Evolutionary conservation across 2,797 vertebrate species (phyloP).

Genomic region (Sebastes wilsoni): DNA sequence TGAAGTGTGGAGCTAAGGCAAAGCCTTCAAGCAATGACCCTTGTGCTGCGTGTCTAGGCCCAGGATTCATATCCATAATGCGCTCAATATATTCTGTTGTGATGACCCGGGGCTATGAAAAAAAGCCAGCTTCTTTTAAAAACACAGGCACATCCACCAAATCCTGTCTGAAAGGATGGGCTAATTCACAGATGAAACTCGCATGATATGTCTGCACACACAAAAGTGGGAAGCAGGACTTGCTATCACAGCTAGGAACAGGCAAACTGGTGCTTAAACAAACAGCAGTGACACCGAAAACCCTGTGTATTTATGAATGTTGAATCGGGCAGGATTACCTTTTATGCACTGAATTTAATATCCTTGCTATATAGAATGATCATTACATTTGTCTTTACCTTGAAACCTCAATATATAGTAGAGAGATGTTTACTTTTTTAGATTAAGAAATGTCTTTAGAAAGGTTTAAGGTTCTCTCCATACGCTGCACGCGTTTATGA

Average conservation of each 20-base stretch:
- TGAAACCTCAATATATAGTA: constrained; percentile 32
- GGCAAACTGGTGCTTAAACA: constrained; percentile 49
- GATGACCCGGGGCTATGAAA: constrained; percentile 80
- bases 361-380: constrained; percentile 18
- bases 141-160: constrained; percentile 78
- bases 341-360: constrained; percentile 38
- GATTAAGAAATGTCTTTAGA: constrained; percentile 37
- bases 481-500: constrained; percentile 35
- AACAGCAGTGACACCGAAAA: constrained; percentile 32
- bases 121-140: constrained; percentile 76
- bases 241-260: constrained; percentile 37
- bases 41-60: constrained; percentile 77
- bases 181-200: constrained; percentile 80
- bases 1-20: constrained; percentile 79
- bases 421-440: constrained; percentile 7
- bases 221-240: constrained; percentile 41
- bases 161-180: constrained; percentile 80
- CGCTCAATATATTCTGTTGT: constrained; percentile 86
- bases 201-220: constrained; percentile 73
- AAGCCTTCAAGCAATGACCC: constrained; percentile 83
- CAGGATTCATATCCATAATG: constrained; percentile 88
- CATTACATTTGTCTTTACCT: constrained; percentile 39
- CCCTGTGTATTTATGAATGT: constrained; percentile 39
- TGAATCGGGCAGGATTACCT: constrained; percentile 39
- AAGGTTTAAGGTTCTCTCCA: constrained; percentile 28